Conservation (phyloP, 2,888 invertebrate genomes). For the Brachycybe producta region DNA sequence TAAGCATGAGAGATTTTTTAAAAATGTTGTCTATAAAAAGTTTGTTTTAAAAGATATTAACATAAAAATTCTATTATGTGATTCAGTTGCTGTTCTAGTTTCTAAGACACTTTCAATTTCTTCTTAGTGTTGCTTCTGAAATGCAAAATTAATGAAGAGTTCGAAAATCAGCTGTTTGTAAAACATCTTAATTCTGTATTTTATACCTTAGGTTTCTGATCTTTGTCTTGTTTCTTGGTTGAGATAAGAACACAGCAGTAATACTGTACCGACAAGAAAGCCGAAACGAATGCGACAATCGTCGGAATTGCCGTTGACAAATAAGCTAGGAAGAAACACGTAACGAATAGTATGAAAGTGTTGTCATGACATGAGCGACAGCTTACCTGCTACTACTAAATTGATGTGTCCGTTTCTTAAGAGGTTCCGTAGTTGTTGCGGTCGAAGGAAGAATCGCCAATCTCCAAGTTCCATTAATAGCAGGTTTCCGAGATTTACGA, state of each 20-base stretch:
- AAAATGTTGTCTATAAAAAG: too few relatives aligned
- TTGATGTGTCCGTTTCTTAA: constrained; percentile 6
- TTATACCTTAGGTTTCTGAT: too few relatives aligned
- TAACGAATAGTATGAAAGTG: neutral
- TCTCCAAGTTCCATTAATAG: constrained; percentile 36
- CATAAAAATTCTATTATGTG: too few relatives aligned
- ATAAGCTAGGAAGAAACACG: constrained; percentile 34
- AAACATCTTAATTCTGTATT: too few relatives aligned
- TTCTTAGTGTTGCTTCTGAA: neutral
- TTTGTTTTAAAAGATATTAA: too few relatives aligned
- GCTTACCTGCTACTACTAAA: constrained; percentile 12
- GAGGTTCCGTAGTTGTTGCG: constrained; percentile 12
- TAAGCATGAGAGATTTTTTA: neutral
- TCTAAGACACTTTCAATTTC: too few relatives aligned
- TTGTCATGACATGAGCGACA: neutral
- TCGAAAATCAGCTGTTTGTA: too few relatives aligned
- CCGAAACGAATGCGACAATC: constrained; percentile 33
- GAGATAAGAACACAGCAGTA: constrained; percentile 36
- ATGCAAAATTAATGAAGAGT: too few relatives aligned
- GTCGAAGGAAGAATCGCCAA: constrained; percentile 30
- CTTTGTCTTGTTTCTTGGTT: too few relatives aligned
- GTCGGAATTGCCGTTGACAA: constrained; percentile 39
- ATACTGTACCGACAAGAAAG: constrained; percentile 41
- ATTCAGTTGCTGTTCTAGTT: too few relatives aligned
- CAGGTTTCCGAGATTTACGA: constrained; percentile 29